Evolutionary conservation across 2,113 vertebrate genomes (phyloP), one percentile per base, ranked within the genome.

Genomic region (Harpagus bidentatus): DNA sequence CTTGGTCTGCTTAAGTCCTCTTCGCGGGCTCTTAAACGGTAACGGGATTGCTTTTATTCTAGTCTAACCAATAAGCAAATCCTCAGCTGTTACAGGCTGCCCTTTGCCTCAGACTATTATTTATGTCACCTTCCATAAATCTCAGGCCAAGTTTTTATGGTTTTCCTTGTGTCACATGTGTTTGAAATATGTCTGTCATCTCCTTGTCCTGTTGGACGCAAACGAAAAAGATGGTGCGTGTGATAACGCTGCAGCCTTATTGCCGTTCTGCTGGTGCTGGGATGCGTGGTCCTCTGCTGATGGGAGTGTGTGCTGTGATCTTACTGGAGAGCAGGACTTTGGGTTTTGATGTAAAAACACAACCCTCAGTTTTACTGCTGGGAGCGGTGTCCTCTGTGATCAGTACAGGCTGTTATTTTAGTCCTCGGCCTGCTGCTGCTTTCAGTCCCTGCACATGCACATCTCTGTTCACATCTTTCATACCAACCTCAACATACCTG

Each of bases 211-310:
- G 36, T 45, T 78, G 42, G 21, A 45, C 5, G 4, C 21, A 42
- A 34, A 55, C 77, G 31, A 47, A 59, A 13, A 50, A 36, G 42
- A 21, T 43, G 31, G 19, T 48, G 14, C 16, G 1, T 2, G 1
- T 28, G 21, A n/a, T 65, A 5, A 6, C 0, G 0, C 29, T 50
- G 32, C 38, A 43, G 23, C 10, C 3, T 50, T 43, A 26, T 4
- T 42, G 65, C 50, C 0, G 1, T 91, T 81, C n/a, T 65, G n/a
- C 22, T 19, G 16, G 19, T 67, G 70, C n/a, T 79, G 47, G 31
- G 34, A 40, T 74, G 25, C 29, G 4, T 22, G 47, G 11, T 55
- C 31, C 32, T 48, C 36, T 42, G 23, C 62, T 59, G 38, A 50
- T 50, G 53, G 48, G 22, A 72, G 9, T 23, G 40, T 65, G 10